phyloP scores from a whole-genome alignment of 2,888 invertebrate species.

The Callyntrura guangdongensis region DNA sequence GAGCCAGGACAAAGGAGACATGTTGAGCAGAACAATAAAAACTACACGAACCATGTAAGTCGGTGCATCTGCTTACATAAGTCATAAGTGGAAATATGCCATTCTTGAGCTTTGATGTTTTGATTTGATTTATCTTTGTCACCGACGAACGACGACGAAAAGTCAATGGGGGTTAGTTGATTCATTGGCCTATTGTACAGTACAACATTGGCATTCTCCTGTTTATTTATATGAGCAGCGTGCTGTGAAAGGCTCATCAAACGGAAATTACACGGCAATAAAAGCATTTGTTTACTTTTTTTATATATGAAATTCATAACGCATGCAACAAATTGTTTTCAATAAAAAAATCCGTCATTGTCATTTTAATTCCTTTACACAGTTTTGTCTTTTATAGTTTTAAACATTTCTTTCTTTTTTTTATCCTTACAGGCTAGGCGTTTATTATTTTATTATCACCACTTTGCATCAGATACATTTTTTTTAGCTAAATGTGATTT shows the following conservation, averaged over 20 bases:
- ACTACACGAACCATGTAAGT: not conserved
- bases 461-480: not conserved
- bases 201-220: conserved; percentile 15
- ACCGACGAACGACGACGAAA: conserved; percentile 12
- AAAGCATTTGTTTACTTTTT: conserved; percentile 28
- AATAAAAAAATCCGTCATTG: conserved; percentile 40
- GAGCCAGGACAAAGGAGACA: not conserved
- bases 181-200: conserved; percentile 64
- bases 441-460: conserved; percentile 10
- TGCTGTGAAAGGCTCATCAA: conserved; percentile 37
- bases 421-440: not conserved
- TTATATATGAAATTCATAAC: conserved; percentile 37
- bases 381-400: conserved; percentile 42
- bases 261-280: conserved; percentile 60
- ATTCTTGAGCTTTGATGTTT: not conserved
- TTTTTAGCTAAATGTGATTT: conserved; percentile 43
- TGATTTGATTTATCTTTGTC: not conserved
- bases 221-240: not conserved
- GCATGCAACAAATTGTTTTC: conserved; percentile 27
- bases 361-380: conserved; percentile 67
- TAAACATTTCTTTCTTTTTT: not conserved
- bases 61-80: not conserved
- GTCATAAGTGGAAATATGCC: not conserved
- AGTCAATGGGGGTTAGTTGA: conserved; percentile 56
- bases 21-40: not conserved